Evolutionary conservation across 1,140 invertebrate genomes (phyloP).

Genomic region (Tribolium castaneum): DNA sequence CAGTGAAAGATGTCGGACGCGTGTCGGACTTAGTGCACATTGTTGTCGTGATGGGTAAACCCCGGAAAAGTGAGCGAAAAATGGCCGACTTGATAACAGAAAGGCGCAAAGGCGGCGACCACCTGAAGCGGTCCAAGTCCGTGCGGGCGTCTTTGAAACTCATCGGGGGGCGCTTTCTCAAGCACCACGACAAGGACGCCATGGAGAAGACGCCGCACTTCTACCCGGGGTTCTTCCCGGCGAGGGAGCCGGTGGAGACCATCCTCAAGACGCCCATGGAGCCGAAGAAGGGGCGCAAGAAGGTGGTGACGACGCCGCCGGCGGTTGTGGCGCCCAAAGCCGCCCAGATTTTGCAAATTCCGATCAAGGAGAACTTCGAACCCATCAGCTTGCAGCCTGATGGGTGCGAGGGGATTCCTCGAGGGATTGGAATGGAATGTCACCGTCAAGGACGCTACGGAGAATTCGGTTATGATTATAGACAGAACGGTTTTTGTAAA

Average conservation of each 20-base stretch:
- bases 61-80: slow-evolving; percentile 22
- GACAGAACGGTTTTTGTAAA: slow-evolving; percentile 53
- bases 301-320: slow-evolving; percentile 59
- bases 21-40: slow-evolving; percentile 14
- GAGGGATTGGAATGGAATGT: slow-evolving; percentile 40
- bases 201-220: slow-evolving; percentile 51
- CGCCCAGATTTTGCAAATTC: slow-evolving; percentile 69
- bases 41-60: slow-evolving; percentile 52
- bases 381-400: slow-evolving; percentile 48
- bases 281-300: slow-evolving; percentile 26
- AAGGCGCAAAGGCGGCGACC: slow-evolving; percentile 46
- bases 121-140: slow-evolving; percentile 71
- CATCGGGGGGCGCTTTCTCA: slow-evolving; percentile 69
- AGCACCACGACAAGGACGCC: slow-evolving; percentile 45
- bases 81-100: slow-evolving; percentile 56
- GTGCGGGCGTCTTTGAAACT: slow-evolving; percentile 78
- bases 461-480: slow-evolving; percentile 49
- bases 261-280: slow-evolving; percentile 66
- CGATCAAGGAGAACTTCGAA: slow-evolving; percentile 56
- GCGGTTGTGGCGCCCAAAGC: slow-evolving; percentile 70
- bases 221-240: slow-evolving; percentile 57
- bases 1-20: slow-evolving; percentile 38
- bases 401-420: slow-evolving; percentile 3
- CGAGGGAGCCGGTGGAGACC: slow-evolving; percentile 56
- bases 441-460: slow-evolving; percentile 40